phyloP scores from a whole-genome alignment of 2,113 vertebrate genomes.

The Crocuta crocuta region DNA sequence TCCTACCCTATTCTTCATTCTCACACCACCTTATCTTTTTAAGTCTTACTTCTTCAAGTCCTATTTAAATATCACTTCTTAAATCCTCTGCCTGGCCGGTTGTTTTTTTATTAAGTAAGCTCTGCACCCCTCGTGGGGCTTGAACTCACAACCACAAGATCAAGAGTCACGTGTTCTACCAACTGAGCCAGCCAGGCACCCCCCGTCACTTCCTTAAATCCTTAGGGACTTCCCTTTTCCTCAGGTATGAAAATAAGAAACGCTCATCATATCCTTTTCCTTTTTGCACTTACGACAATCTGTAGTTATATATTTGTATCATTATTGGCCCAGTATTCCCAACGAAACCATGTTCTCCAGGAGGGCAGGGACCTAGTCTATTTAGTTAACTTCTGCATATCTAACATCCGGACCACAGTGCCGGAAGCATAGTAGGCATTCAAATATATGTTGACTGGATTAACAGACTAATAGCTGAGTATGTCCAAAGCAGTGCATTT shows the following conservation, averaged over 20 bases:
- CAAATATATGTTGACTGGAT: neutral
- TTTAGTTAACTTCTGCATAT: neutral
- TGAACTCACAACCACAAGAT: neutral
- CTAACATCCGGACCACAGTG: neutral
- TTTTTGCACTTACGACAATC: neutral
- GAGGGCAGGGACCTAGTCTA: neutral
- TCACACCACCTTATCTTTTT: neutral
- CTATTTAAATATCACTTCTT: neutral
- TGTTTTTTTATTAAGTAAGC: neutral
- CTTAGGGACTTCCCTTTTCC: neutral
- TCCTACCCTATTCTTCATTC: neutral
- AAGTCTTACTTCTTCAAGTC: neutral
- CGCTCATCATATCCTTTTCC: neutral
- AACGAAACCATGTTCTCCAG: neutral
- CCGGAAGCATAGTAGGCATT: neutral
- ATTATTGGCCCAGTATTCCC: neutral
- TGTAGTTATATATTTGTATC: neutral
- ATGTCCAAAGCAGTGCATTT: neutral
- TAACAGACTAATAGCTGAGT: neutral
- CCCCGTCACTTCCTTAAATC: neutral
- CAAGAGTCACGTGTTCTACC: neutral
- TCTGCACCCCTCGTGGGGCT: neutral
- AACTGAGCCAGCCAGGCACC: neutral
- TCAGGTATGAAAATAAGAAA: neutral
- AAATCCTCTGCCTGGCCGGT: neutral